phyloP scores from a whole-genome alignment of 2,888 invertebrate species.

The Eupeodes luniger region DNA sequence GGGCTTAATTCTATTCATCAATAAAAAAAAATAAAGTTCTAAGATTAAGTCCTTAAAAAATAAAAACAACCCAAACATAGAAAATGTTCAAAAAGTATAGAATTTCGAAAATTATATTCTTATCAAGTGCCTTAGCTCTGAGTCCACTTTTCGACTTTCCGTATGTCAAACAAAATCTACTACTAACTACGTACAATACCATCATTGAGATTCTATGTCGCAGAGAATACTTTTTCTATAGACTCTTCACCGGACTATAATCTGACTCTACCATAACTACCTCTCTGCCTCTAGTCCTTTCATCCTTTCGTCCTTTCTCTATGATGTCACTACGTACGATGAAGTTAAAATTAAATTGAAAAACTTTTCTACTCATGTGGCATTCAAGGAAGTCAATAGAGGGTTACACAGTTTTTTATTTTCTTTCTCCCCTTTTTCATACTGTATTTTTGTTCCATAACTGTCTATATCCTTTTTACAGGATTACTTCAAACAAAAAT shows the following conservation, averaged over 20 bases:
- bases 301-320: constrained; percentile 52
- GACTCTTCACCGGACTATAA: not conserved
- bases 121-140: constrained; percentile 35
- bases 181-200: not conserved
- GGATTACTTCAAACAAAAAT: constrained; percentile 24
- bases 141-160: constrained; percentile 43
- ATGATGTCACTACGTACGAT: constrained; percentile 39
- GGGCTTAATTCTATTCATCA: too few relatives aligned
- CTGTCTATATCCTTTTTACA: constrained; percentile 9
- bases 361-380: constrained; percentile 70
- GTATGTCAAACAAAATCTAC: constrained; percentile 10
- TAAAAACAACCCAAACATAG: constrained; percentile 13
- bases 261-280: not conserved
- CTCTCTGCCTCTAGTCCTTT: not conserved
- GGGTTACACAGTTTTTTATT: not conserved
- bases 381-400: constrained; percentile 56
- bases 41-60: constrained; percentile 1
- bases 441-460: not conserved
- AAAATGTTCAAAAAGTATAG: constrained; percentile 27
- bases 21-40: not conserved
- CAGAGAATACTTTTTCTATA: constrained; percentile 18
- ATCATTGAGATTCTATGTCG: not conserved
- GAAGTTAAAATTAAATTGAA: constrained; percentile 75
- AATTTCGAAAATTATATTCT: constrained; percentile 32
- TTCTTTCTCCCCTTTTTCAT: not conserved